Evolutionary conservation across 2,888 invertebrate genomes (phyloP).

Genomic region (Athalia circularis): DNA sequence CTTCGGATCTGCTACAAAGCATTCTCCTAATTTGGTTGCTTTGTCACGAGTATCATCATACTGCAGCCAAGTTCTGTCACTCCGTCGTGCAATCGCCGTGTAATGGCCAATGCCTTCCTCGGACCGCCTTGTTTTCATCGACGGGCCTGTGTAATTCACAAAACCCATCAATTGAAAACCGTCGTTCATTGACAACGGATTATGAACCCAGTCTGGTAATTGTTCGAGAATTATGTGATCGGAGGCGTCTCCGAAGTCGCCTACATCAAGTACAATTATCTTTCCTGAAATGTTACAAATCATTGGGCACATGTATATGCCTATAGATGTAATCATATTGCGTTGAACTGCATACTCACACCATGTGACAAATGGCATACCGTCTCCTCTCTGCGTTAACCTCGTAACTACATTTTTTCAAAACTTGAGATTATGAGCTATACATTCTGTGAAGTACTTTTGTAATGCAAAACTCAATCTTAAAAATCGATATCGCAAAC

Average conservation of each 20-base stretch:
- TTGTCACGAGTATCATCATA: constrained; percentile 15
- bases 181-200: constrained; percentile 20
- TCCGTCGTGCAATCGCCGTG: constrained; percentile 22
- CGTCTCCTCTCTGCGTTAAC: too few relatives aligned
- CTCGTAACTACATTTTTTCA: too few relatives aligned
- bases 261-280: constrained; percentile 21
- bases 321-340: neutral
- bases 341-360: too few relatives aligned
- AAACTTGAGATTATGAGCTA: too few relatives aligned
- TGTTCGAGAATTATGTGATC: neutral
- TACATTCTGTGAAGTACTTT: too few relatives aligned
- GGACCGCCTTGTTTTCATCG: constrained; percentile 16
- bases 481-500: too few relatives aligned
- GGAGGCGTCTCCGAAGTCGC: constrained; percentile 18
- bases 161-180: constrained; percentile 13
- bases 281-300: constrained; percentile 27
- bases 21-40: neutral
- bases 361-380: too few relatives aligned
- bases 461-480: too few relatives aligned
- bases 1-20: constrained; percentile 12
- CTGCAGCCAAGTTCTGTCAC: constrained; percentile 9
- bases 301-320: neutral
- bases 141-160: constrained; percentile 14
- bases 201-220: constrained; percentile 20
- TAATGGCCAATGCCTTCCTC: constrained; percentile 27